A percentile compares a stretch with the other conserved stretches of the same genome.
These are phyloP conservation scores for Glomeris maerens DNA, from an alignment of 1,140 invertebrate genomes.

Conservation along the genomic window DNA sequence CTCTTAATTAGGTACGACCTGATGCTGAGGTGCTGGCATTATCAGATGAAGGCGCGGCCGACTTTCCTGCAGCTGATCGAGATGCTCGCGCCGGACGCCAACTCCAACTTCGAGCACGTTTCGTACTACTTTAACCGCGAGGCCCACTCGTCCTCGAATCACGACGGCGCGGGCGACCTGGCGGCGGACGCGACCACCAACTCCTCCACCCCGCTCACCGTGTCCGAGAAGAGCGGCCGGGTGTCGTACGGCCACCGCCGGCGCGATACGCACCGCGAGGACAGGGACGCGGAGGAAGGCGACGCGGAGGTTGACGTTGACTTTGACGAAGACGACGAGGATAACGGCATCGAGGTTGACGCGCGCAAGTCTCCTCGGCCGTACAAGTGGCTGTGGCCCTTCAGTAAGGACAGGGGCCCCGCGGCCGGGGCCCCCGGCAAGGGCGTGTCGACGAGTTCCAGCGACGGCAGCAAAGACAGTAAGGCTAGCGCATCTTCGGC, in stretches of 20 bases:
- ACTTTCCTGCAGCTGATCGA: conserved; percentile 64
- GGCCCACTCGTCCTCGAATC: conserved; percentile 39
- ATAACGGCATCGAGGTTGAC: conserved; percentile 8
- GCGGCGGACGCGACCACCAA: conserved; percentile 9
- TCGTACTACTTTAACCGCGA: conserved; percentile 62
- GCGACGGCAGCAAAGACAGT: conserved; percentile 31
- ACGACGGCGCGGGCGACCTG: conserved; percentile 12
- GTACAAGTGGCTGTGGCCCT: conserved; percentile 14
- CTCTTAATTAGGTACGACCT: conserved; percentile 46
- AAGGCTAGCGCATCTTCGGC: conserved; percentile 29
- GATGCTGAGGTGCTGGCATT: conserved; percentile 81
- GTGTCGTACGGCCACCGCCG: conserved; percentile 1
- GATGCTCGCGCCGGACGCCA: conserved; percentile 35
- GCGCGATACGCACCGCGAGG: conserved; percentile 9
- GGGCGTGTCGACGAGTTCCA: conserved; percentile 22
- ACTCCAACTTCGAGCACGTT: conserved; percentile 45
- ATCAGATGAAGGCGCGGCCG: conserved; percentile 55
- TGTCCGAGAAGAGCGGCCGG: conserved; percentile 7
- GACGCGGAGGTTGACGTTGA: conserved; percentile 21
- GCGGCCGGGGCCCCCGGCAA: conserved; percentile 14
- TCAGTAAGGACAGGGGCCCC: conserved; percentile 14
- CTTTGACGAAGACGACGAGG: conserved; percentile 13
- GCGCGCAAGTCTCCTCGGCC: conserved; percentile 11
- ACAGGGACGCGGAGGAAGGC: conserved; percentile 16
- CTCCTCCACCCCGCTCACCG: conserved; percentile 16